phyloP scores from a whole-genome alignment of 2,113 vertebrate species.

The Pimephales promelas region DNA sequence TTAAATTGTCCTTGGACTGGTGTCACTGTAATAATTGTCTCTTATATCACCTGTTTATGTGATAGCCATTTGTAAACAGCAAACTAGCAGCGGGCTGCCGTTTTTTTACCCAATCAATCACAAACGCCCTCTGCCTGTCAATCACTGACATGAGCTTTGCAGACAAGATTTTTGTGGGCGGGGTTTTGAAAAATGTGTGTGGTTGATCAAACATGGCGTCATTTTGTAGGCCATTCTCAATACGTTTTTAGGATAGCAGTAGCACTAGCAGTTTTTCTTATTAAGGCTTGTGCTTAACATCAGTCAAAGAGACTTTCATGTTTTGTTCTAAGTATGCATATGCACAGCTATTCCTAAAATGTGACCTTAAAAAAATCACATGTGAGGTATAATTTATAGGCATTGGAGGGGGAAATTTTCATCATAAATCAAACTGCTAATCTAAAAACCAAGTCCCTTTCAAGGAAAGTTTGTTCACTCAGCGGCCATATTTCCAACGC shows the following conservation, averaged over 20 bases:
- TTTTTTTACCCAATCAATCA: slow-evolving; percentile 32
- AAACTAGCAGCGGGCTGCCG: not conserved
- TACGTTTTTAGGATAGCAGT: not conserved
- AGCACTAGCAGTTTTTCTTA: not conserved
- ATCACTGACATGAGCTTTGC: not conserved
- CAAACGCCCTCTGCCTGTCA: slow-evolving; percentile 8
- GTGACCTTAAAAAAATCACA: too few relatives aligned
- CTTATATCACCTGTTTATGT: not conserved
- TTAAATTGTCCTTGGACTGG: not conserved
- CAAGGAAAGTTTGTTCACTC: too few relatives aligned
- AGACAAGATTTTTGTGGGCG: not conserved
- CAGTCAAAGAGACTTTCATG: not conserved
- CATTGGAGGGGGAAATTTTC: not conserved
- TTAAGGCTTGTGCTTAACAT: not conserved
- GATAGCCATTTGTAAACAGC: not conserved
- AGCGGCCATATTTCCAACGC: too few relatives aligned
- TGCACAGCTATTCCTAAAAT: not conserved
- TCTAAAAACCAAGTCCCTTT: too few relatives aligned
- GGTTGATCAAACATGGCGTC: not conserved
- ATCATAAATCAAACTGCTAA: not conserved
- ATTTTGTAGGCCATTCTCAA: not conserved
- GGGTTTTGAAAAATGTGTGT: not conserved
- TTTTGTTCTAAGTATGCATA: not conserved
- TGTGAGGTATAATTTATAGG: not conserved
- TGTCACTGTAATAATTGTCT: not conserved